Conservation (phyloP, 35 echinoderm and acorn worm species). For the Anneissia japonica region DNA sequence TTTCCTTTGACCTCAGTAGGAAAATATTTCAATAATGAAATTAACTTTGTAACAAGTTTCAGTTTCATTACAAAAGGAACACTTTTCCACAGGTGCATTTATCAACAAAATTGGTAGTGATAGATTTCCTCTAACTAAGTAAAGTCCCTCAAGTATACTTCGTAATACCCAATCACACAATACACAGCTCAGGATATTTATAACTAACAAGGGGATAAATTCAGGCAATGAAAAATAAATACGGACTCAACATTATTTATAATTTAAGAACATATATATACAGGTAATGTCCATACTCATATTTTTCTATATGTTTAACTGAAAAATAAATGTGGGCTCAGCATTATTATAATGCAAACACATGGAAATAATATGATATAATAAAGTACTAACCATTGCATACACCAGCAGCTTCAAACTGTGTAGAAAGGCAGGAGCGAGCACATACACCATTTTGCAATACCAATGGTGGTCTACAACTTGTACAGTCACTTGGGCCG, state of each 20-base stretch:
- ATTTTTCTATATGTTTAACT: neutral
- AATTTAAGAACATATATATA: neutral
- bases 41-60: neutral
- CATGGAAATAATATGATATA: too few species aligned
- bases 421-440: constrained; percentile 42
- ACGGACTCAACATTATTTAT: neutral
- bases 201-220: too few species aligned
- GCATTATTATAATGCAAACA: too few species aligned
- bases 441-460: constrained; percentile 65
- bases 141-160: neutral
- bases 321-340: neutral
- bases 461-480: constrained; percentile 54
- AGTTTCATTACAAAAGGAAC: neutral
- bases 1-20: neutral
- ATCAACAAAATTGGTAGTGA: neutral
- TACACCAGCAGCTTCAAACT: constrained; percentile 29
- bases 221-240: neutral
- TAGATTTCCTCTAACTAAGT: neutral
- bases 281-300: neutral
- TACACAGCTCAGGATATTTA: too few species aligned
- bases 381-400: constrained; percentile 59
- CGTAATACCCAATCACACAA: too few species aligned
- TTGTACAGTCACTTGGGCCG: constrained; percentile 55
- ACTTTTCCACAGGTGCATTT: neutral
- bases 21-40: neutral